Evolutionary conservation across 1,140 invertebrate genomes (phyloP).

Genomic region (Drosophila fuyamai): DNA sequence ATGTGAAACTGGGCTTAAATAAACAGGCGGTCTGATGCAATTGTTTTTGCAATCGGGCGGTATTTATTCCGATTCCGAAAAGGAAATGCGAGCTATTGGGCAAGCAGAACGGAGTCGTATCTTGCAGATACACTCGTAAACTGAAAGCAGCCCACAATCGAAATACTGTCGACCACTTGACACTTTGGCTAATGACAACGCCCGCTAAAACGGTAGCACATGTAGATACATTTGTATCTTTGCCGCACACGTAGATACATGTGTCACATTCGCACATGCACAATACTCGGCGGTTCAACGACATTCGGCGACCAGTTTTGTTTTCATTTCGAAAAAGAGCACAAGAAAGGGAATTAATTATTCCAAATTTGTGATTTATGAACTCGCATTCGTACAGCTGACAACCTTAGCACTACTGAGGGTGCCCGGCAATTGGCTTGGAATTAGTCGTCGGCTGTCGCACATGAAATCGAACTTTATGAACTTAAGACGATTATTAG

Average conservation of each 20-base stretch:
- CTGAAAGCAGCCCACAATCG: background rate
- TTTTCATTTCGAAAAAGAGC: slow-evolving; percentile 27
- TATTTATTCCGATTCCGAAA: slow-evolving; percentile 20
- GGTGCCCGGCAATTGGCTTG: slow-evolving; percentile 26
- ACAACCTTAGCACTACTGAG: slow-evolving; percentile 32
- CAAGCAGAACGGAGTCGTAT: slow-evolving; percentile 21
- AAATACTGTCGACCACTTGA: slow-evolving; percentile 43
- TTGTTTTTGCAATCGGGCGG: slow-evolving; percentile 1
- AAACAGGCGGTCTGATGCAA: slow-evolving; percentile 27
- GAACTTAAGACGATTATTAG: slow-evolving; percentile 54
- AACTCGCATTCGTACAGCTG: slow-evolving; percentile 20
- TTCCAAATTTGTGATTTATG: slow-evolving; percentile 51
- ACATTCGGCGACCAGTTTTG: slow-evolving; percentile 63
- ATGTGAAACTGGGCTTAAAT: slow-evolving; percentile 34
- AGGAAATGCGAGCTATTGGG: slow-evolving; percentile 29
- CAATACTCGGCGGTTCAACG: slow-evolving; percentile 54
- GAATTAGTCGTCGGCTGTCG: slow-evolving; percentile 7
- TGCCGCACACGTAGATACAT: slow-evolving; percentile 27
- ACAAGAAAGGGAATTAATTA: slow-evolving; percentile 51
- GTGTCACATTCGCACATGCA: slow-evolving; percentile 19
- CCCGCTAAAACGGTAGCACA: slow-evolving; percentile 60
- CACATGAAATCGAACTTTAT: slow-evolving; percentile 47
- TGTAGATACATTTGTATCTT: slow-evolving; percentile 77
- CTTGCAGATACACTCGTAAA: slow-evolving; percentile 14
- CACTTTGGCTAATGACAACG: slow-evolving; percentile 61